phyloP scores from a whole-genome alignment of 2,888 invertebrate species.

The Chrysolina haemoptera region DNA sequence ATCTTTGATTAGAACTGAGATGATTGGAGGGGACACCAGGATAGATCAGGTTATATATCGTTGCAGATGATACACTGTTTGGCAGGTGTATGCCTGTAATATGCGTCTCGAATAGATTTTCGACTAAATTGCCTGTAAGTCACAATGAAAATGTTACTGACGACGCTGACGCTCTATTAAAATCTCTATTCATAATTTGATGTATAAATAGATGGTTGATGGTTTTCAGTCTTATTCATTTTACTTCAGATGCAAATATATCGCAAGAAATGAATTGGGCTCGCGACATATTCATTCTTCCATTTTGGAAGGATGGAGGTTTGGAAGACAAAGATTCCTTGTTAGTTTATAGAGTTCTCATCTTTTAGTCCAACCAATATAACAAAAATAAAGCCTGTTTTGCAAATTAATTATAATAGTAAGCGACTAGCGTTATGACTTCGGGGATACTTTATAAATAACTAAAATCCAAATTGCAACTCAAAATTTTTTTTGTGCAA shows the following conservation, averaged over 20 bases:
- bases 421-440: too few species aligned
- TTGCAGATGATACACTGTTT: constrained; percentile 60
- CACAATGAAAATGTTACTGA: constrained; percentile 50
- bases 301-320: not conserved
- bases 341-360: not conserved
- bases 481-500: too few species aligned
- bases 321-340: not conserved
- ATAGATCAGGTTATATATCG: constrained; percentile 58
- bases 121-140: constrained; percentile 51
- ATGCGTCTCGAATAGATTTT: constrained; percentile 51
- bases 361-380: too few species aligned
- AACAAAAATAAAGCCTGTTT: too few species aligned
- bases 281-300: not conserved
- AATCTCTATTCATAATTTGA: constrained; percentile 49
- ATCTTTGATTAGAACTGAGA: constrained; percentile 63
- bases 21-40: constrained; percentile 59
- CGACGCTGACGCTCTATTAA: constrained; percentile 46
- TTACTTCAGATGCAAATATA: constrained; percentile 17
- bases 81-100: constrained; percentile 58
- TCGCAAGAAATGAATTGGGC: constrained; percentile 13
- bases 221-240: constrained; percentile 33
- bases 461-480: too few species aligned
- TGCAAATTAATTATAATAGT: too few species aligned
- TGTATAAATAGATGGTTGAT: constrained; percentile 44
- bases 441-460: too few species aligned